Percentiles rank a stretch among this genome's conserved stretches.
Evolutionary conservation across 1,140 invertebrate species (phyloP).

Genomic region (Papilio polytes): DNA sequence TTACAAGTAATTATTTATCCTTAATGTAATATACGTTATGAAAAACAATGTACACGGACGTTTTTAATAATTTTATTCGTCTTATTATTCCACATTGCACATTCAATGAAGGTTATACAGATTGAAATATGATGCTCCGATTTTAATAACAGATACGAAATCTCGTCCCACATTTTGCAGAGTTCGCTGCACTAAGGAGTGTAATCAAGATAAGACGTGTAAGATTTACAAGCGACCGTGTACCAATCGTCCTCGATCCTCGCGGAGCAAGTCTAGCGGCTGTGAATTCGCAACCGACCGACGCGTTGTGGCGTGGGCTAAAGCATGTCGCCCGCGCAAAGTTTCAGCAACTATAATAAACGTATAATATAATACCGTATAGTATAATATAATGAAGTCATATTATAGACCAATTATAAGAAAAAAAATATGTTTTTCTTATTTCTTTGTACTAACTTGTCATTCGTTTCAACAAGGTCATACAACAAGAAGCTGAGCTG

Average conservation of each 20-base stretch:
- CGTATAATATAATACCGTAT: too few species aligned
- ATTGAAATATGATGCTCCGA: background rate
- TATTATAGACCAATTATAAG: too few species aligned
- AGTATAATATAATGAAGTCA: too few species aligned
- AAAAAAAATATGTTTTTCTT: too few species aligned
- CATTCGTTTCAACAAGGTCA: background rate
- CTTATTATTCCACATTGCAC: background rate
- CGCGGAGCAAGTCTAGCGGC: background rate
- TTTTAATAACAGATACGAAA: background rate
- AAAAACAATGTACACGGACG: background rate
- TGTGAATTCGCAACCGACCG: background rate
- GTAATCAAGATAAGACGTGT: slow-evolving; percentile 11
- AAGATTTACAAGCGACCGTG: slow-evolving; percentile 7
- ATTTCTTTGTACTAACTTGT: background rate
- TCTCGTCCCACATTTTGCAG: slow-evolving; percentile 8
- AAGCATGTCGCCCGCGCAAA: background rate
- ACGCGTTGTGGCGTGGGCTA: background rate
- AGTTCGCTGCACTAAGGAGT: background rate
- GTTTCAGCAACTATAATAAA: too few species aligned
- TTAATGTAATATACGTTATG: background rate
- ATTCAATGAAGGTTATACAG: background rate
- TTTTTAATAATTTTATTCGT: background rate
- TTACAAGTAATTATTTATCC: background rate
- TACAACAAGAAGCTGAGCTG: background rate
- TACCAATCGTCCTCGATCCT: slow-evolving; percentile 1